Conservation (phyloP, 1,140 invertebrate species). For the Leptopilina clavipes region DNA sequence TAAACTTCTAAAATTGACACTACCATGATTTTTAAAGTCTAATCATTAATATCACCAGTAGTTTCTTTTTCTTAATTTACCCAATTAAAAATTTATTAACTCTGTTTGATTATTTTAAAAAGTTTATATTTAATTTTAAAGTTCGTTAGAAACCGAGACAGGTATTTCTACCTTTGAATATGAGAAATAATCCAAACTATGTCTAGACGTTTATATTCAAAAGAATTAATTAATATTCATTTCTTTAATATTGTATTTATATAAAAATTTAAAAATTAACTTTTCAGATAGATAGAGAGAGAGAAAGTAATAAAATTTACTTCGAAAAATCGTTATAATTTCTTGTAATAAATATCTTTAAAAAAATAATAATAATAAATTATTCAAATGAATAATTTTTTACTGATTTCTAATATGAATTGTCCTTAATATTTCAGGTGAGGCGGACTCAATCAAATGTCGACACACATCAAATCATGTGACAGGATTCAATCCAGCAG, state of each 20-base stretch:
- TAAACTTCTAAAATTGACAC: neutral
- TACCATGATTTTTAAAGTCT: no score
- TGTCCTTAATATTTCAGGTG: constrained; percentile 31
- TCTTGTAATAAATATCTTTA: no score
- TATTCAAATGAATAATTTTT: neutral
- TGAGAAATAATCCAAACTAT: constrained; percentile 22
- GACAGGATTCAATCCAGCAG: constrained; percentile 77
- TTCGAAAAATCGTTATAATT: no score
- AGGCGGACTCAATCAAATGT: constrained; percentile 59
- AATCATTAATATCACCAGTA: no score
- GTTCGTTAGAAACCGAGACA: constrained; percentile 1
- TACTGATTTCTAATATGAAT: neutral
- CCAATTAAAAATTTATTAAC: no score
- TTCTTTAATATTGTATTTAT: no score
- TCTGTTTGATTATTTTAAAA: no score
- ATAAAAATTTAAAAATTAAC: no score
- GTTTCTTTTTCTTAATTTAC: no score
- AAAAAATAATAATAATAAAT: neutral
- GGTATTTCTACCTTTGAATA: constrained; percentile 23
- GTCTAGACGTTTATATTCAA: constrained; percentile 2
- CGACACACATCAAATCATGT: constrained; percentile 67
- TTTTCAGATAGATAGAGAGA: no score
- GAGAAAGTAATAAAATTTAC: no score
- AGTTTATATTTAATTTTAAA: neutral
- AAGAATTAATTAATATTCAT: neutral